phyloP scores from a whole-genome alignment of 2,113 vertebrate species.

The Brienomyrus brachyistius region DNA sequence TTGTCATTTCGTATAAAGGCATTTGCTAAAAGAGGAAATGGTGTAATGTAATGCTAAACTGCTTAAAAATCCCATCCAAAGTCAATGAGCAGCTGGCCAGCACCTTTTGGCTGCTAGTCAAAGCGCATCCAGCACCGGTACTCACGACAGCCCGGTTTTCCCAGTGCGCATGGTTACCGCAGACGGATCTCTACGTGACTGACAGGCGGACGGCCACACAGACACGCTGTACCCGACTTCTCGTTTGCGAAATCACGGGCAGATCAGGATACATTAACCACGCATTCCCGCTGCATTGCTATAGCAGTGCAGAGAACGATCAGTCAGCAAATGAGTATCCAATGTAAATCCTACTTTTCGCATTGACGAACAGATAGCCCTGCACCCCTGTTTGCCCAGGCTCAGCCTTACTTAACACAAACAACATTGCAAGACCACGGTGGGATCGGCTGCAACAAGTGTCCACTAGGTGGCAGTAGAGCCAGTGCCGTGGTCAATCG shows the following conservation, averaged over 20 bases:
- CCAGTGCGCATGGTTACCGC: background rate
- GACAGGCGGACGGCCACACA: background rate
- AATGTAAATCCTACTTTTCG: background rate
- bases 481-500: background rate
- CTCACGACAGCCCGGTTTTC: background rate
- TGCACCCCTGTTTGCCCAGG: background rate
- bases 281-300: background rate
- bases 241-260: background rate
- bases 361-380: background rate
- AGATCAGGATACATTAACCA: background rate
- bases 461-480: background rate
- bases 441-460: background rate
- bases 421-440: background rate
- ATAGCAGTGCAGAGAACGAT: background rate
- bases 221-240: background rate
- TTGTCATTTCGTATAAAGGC: background rate
- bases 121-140: background rate
- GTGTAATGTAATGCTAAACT: background rate
- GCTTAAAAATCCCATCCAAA: background rate
- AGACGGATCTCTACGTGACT: background rate
- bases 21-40: slow-evolving; percentile 1
- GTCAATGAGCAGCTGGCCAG: background rate
- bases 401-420: background rate
- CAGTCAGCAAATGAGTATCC: background rate
- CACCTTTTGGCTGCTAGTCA: background rate